Evolutionary conservation across 2,113 vertebrate species (phyloP).

Genomic region (Plecotus auritus): DNA sequence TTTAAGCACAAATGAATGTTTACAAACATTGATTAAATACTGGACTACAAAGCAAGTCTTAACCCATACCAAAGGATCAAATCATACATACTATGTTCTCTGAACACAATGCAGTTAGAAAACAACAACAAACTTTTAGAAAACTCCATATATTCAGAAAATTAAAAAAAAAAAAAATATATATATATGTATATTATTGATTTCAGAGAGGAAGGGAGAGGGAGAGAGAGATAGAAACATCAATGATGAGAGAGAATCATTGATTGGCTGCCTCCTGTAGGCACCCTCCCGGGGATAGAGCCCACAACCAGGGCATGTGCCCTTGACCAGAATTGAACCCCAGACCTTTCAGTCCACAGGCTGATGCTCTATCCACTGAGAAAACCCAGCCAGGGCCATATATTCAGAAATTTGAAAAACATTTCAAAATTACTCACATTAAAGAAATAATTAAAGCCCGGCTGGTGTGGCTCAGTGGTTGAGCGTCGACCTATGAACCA

Average conservation of each 20-base stretch:
- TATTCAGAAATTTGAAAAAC: background rate
- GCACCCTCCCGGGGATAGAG: too few relatives aligned
- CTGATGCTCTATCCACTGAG: too few relatives aligned
- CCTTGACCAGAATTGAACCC: too few relatives aligned
- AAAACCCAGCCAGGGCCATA: background rate
- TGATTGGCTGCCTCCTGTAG: too few relatives aligned
- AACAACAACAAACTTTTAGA: background rate
- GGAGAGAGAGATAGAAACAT: too few relatives aligned
- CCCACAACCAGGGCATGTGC: too few relatives aligned
- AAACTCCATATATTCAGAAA: background rate
- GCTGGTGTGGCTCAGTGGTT: too few relatives aligned
- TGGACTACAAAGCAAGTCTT: background rate
- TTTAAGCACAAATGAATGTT: background rate
- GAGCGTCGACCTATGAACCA: too few relatives aligned
- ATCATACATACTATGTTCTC: background rate
- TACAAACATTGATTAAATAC: background rate
- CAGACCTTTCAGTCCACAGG: too few relatives aligned
- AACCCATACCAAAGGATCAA: background rate
- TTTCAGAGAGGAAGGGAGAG: too few relatives aligned
- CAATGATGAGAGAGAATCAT: too few relatives aligned
- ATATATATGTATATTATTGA: too few relatives aligned
- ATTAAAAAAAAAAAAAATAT: background rate
- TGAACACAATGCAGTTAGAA: background rate
- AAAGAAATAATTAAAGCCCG: background rate
- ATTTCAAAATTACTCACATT: background rate